Conservation (phyloP, 30 jellyfish, hydroid and myxozoan genomes). For the Aurelia coerulea region DNA sequence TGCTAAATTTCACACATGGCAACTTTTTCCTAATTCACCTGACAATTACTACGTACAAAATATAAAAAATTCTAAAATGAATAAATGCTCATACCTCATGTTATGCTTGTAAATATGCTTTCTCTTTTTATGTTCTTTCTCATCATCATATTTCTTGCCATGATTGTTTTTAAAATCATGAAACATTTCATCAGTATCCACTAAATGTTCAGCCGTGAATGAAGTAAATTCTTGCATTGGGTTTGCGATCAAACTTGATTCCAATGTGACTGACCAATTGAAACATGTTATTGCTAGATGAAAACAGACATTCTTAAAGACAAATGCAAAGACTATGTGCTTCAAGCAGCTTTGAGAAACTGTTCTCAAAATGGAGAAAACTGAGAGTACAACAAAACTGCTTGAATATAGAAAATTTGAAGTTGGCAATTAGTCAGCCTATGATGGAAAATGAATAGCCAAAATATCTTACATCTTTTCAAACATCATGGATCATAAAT, state of each 20-base stretch:
- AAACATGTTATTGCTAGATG: conserved; percentile 69
- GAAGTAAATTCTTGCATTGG: conserved; percentile 98
- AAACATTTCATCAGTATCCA: conserved; percentile 69
- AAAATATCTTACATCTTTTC: too few relatives aligned
- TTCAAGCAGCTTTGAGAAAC: too few relatives aligned
- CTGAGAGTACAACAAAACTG: too few relatives aligned
- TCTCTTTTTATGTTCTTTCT: conserved; percentile 62
- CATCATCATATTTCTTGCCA: conserved; percentile 37
- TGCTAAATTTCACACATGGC: too few relatives aligned
- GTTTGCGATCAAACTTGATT: conserved; percentile 82
- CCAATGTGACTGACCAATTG: conserved; percentile 92
- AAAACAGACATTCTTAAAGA: neutral
- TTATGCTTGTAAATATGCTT: conserved; percentile 86
- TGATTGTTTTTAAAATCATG: conserved; percentile 59
- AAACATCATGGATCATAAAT: too few relatives aligned
- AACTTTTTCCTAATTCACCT: too few relatives aligned
- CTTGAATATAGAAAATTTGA: too few relatives aligned
- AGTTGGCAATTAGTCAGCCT: too few relatives aligned
- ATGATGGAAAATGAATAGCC: too few relatives aligned
- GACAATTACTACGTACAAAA: too few relatives aligned
- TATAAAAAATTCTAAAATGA: too few relatives aligned
- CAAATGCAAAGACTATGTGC: neutral
- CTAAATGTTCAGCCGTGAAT: conserved; percentile 71
- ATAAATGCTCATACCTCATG: conserved; percentile 61
- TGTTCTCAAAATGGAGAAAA: too few relatives aligned